Evolutionary conservation across 37 sponge, comb jelly and placozoan genomes (phyloP).

Genomic region (Amphimedon queenslandica): DNA sequence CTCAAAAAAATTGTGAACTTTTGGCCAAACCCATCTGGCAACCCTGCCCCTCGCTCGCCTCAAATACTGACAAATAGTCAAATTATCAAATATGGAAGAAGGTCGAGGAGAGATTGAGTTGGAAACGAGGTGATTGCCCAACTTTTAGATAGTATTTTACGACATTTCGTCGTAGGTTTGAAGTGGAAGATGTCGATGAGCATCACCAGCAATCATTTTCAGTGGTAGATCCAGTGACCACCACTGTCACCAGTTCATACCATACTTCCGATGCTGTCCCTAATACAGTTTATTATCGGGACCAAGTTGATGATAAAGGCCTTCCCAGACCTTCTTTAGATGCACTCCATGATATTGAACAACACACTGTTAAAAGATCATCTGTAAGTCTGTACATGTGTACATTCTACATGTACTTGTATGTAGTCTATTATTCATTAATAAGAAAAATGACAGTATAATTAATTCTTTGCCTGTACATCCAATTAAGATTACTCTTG

Average conservation of each 20-base stretch:
- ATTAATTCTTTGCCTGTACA: neutral
- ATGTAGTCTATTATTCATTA: neutral
- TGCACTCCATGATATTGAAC: constrained; percentile 33
- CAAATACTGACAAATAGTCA: too few relatives aligned
- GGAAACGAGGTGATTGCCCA: too few relatives aligned
- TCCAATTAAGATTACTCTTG: too few relatives aligned
- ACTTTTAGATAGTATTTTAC: too few relatives aligned
- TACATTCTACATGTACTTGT: neutral
- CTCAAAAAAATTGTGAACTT: too few relatives aligned
- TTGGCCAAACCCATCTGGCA: too few relatives aligned
- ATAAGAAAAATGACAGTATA: neutral
- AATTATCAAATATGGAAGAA: too few relatives aligned
- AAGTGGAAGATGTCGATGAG: constrained; percentile 63
- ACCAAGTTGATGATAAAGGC: constrained; percentile 4
- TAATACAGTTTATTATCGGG: constrained; percentile 60
- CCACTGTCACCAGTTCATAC: constrained; percentile 41
- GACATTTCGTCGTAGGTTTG: constrained; percentile 41
- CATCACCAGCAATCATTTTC: neutral
- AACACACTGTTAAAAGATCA: too few relatives aligned
- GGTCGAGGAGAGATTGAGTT: too few relatives aligned
- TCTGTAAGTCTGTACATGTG: neutral
- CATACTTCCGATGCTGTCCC: constrained; percentile 74
- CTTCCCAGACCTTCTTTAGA: constrained; percentile 56
- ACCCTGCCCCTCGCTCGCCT: too few relatives aligned
- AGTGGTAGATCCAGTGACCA: neutral